Evolutionary conservation across 2,113 vertebrate species (phyloP).

Genomic region (Mobula birostris): DNA sequence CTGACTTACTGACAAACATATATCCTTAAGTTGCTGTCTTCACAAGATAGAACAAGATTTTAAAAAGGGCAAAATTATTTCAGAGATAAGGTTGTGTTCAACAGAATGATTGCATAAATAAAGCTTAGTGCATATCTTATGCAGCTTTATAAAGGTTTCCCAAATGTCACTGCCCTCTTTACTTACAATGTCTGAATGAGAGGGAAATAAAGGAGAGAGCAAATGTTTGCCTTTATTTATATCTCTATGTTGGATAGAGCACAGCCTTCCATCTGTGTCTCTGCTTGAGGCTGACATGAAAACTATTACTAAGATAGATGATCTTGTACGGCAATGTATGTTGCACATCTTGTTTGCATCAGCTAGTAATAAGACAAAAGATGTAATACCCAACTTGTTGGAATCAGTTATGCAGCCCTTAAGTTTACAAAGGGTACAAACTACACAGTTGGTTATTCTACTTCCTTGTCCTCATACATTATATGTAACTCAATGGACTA

Average conservation of each 20-base stretch:
- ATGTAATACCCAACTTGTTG: slow-evolving; percentile 32
- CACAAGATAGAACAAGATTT: not conserved
- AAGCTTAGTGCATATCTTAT: not conserved
- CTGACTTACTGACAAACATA: not conserved
- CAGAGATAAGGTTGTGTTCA: not conserved
- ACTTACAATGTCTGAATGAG: not conserved
- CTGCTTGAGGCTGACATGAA: slow-evolving; percentile 19
- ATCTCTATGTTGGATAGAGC: not conserved
- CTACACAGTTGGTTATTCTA: not conserved
- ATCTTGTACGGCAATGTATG: slow-evolving; percentile 24
- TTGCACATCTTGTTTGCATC: slow-evolving; percentile 33
- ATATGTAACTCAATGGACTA: not conserved
- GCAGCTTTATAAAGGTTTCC: not conserved
- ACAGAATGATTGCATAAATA: not conserved
- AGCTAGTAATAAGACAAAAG: slow-evolving; percentile 25
- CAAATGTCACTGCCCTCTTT: not conserved
- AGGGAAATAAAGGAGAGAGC: not conserved
- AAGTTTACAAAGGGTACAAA: not conserved
- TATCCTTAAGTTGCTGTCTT: not conserved
- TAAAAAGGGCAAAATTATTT: not conserved
- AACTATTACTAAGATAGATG: slow-evolving; percentile 34
- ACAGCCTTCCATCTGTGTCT: slow-evolving; percentile 7
- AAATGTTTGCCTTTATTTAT: not conserved
- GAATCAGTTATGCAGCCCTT: slow-evolving; percentile 14
- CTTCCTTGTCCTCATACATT: not conserved